phyloP scores from a whole-genome alignment of 2,797 vertebrate species.

The Paguma larvata region DNA sequence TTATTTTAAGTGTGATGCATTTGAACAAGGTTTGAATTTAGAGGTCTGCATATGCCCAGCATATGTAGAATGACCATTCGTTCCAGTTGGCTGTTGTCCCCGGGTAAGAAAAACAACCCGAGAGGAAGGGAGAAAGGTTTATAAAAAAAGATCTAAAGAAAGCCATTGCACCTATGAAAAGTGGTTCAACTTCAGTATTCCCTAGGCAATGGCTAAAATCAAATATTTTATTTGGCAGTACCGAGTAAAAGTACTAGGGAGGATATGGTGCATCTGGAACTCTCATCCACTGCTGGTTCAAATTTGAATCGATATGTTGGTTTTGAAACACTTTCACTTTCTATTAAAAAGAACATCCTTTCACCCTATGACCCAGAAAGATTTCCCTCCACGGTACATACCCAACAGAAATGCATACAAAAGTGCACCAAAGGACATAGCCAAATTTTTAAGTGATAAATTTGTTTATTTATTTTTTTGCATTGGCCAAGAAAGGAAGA shows the following conservation, averaged over 20 bases:
- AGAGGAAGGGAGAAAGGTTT: not conserved
- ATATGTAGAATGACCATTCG: not conserved
- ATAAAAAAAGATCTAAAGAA: not conserved
- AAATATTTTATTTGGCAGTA: not conserved
- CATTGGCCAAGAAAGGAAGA: constrained; percentile 57
- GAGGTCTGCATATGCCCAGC: not conserved
- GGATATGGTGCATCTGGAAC: not conserved
- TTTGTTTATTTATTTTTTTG: not conserved
- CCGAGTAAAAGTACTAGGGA: not conserved
- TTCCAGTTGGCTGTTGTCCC: not conserved
- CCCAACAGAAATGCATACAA: not conserved
- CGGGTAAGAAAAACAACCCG: not conserved
- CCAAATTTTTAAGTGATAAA: not conserved
- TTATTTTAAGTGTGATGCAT: not conserved
- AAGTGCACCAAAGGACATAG: not conserved
- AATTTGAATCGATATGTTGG: not conserved
- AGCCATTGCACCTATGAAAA: not conserved
- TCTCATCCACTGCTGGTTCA: not conserved
- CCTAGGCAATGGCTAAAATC: not conserved
- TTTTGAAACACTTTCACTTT: constrained; percentile 21
- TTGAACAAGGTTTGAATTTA: constrained; percentile 33
- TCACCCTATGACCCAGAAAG: not conserved
- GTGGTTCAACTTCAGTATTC: not conserved
- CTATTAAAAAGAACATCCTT: not conserved
- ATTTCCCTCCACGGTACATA: not conserved